Conservation (phyloP, 2,797 vertebrate genomes). For the Orestias chungarensis region DNA sequence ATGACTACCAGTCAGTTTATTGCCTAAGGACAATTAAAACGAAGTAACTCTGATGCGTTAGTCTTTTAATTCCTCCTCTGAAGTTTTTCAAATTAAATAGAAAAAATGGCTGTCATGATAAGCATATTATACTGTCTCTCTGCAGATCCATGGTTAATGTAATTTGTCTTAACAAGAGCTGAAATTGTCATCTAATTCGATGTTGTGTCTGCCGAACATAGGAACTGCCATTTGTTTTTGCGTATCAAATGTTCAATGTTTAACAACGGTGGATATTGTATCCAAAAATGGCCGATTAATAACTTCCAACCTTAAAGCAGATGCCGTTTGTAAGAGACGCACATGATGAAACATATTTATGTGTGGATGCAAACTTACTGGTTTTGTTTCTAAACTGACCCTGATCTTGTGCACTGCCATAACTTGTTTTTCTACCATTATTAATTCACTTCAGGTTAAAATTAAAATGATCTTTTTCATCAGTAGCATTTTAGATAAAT, state of each 20-base stretch:
- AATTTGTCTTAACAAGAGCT: neutral
- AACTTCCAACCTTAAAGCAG: slow-evolving; percentile 23
- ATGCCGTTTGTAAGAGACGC: slow-evolving; percentile 17
- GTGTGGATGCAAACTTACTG: slow-evolving; percentile 49
- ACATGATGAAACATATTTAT: slow-evolving; percentile 26
- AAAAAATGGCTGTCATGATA: slow-evolving; percentile 1
- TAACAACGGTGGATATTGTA: slow-evolving; percentile 21
- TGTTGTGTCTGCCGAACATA: neutral
- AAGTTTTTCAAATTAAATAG: slow-evolving; percentile 11
- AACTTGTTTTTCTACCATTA: slow-evolving; percentile 60
- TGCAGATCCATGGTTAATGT: slow-evolving; percentile 4
- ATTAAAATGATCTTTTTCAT: slow-evolving; percentile 38
- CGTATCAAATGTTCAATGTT: slow-evolving; percentile 15
- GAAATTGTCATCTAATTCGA: neutral
- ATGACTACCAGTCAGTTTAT: slow-evolving; percentile 10
- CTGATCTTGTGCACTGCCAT: slow-evolving; percentile 75
- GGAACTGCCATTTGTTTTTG: slow-evolving; percentile 9
- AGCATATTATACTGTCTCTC: slow-evolving; percentile 12
- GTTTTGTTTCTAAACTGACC: slow-evolving; percentile 58
- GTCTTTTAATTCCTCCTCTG: neutral
- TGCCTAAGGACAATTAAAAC: slow-evolving; percentile 17
- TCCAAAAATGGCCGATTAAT: slow-evolving; percentile 19
- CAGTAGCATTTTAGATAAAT: slow-evolving; percentile 71
- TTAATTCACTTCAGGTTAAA: slow-evolving; percentile 41
- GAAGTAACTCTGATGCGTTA: slow-evolving; percentile 3